Conservation (phyloP, 1,140 invertebrate genomes). For the Magallana angulata region DNA sequence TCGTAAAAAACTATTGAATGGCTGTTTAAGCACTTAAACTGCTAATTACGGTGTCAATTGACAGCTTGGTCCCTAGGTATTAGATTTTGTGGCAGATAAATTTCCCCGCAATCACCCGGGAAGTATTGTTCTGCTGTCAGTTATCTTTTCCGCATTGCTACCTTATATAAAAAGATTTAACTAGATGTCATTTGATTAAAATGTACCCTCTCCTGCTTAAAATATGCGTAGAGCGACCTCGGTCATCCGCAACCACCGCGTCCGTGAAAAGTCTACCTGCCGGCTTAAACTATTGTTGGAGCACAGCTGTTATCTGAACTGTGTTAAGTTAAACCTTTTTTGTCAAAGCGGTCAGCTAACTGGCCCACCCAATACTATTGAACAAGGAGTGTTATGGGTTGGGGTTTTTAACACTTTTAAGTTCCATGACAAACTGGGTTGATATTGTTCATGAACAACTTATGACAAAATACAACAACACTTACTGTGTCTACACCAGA, state of each 20-base stretch:
- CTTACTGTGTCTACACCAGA: conserved; percentile 93
- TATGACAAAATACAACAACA: not conserved
- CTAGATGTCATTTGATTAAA: conserved; percentile 31
- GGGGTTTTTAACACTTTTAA: too few species aligned
- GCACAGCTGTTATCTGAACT: conserved; percentile 1
- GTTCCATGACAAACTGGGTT: too few species aligned
- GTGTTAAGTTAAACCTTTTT: not conserved
- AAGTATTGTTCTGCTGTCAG: conserved; percentile 5
- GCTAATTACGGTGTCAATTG: conserved; percentile 25
- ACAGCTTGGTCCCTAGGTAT: not conserved
- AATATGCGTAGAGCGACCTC: not conserved
- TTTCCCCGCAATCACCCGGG: not conserved
- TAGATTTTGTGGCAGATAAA: not conserved
- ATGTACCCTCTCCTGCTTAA: conserved; percentile 1
- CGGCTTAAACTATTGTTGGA: not conserved
- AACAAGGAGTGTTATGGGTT: not conserved
- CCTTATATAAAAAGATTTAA: conserved; percentile 35
- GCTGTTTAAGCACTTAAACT: conserved; percentile 23
- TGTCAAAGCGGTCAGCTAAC: not conserved
- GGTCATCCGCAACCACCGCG: not conserved
- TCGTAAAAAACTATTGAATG: not conserved
- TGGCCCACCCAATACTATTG: not conserved
- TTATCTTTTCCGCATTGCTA: conserved; percentile 26
- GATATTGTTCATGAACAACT: too few species aligned
- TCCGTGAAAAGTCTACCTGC: not conserved